A percentile compares a stretch with the other conserved stretches of the same genome.
Evolutionary conservation across 2,113 vertebrate species (phyloP).

Genomic region (Microcebus ravelobensis): DNA sequence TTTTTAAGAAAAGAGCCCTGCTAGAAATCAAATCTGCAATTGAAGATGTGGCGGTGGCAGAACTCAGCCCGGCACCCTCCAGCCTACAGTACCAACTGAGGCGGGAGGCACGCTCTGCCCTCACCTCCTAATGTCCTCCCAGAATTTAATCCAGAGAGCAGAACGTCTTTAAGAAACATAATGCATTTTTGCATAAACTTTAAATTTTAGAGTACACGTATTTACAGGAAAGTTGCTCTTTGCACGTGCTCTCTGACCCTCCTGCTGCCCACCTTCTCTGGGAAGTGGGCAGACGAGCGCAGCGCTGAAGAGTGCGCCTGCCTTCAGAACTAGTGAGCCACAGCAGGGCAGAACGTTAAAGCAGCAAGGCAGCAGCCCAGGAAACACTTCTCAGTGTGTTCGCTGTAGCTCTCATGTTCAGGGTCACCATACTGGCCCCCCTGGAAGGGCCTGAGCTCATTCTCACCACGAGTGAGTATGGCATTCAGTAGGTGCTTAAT

Average conservation of each 20-base stretch:
- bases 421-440: not conserved
- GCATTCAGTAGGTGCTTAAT: not conserved
- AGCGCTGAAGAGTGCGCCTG: not conserved
- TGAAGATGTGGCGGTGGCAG: not conserved
- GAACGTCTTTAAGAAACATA: not conserved
- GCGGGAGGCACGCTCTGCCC: not conserved
- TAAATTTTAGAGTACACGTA: not conserved
- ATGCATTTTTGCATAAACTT: not conserved
- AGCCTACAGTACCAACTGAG: not conserved
- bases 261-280: not conserved
- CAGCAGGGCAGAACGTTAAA: not conserved
- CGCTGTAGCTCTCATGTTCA: not conserved
- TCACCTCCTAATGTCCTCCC: not conserved
- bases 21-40: not conserved
- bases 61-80: not conserved
- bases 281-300: not conserved
- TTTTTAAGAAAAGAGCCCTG: not conserved
- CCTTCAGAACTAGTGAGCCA: not conserved
- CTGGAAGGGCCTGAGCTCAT: not conserved
- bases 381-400: too few relatives aligned
- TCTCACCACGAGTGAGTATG: not conserved
- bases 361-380: not conserved
- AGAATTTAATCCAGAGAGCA: not conserved
- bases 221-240: not conserved
- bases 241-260: not conserved